Evolutionary conservation across 2,888 invertebrate genomes (phyloP).

Genomic region (Teinopalpus imperialis): DNA sequence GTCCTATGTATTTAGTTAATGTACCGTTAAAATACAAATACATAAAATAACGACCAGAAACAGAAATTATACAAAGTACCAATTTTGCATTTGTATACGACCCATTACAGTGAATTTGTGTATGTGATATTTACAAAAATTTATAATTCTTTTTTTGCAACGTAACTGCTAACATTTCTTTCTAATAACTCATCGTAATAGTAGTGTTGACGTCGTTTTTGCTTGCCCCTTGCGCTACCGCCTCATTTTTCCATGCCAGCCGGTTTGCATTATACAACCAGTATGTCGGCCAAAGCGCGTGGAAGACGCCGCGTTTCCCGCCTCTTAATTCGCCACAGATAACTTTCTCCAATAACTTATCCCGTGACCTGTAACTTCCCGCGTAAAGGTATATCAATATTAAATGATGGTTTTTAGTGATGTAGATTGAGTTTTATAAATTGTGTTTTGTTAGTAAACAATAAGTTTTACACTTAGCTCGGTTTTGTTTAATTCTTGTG

Average conservation of each 20-base stretch:
- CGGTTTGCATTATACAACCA: slow-evolving; percentile 37
- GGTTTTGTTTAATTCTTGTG: slow-evolving; percentile 23
- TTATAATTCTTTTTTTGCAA: neutral
- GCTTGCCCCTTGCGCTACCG: slow-evolving; percentile 6
- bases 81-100: no score
- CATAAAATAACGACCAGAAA: no score
- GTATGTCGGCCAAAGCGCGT: slow-evolving; percentile 51
- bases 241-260: slow-evolving; percentile 25
- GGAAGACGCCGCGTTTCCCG: slow-evolving; percentile 59
- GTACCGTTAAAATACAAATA: no score
- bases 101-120: no score
- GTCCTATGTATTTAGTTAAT: no score
- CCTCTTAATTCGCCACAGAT: slow-evolving; percentile 47
- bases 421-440: slow-evolving; percentile 20
- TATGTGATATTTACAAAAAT: no score
- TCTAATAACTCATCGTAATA: neutral
- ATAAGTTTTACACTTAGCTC: slow-evolving; percentile 30
- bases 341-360: slow-evolving; percentile 34
- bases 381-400: slow-evolving; percentile 53
- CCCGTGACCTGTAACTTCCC: slow-evolving; percentile 50
- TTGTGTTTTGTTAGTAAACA: slow-evolving; percentile 26
- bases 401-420: slow-evolving; percentile 29
- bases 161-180: neutral
- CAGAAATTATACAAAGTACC: no score
- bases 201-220: slow-evolving; percentile 12